Base-by-base conservation (phyloP, 2,113 vertebrate genomes). In the Spea bombifrons region DNA sequence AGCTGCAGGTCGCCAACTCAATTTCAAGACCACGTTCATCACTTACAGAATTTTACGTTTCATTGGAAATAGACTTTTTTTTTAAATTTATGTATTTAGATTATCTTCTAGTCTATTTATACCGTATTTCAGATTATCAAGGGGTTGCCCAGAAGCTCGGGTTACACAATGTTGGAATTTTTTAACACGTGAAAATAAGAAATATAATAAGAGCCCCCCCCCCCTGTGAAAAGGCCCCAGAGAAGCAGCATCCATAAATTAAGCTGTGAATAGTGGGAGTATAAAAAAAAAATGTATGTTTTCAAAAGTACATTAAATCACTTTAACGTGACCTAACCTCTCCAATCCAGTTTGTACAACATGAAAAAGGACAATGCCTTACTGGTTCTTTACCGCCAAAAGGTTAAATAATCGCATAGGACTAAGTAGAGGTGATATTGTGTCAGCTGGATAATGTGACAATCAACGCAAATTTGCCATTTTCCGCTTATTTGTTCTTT, bases 181-280 rank as follows among this genome's bases (percentile, higher is more conserved):
- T 44, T 43, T 76, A 68, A 66, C 44, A 53, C 55, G n/a, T 59
- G 66, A 76, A 69, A 53, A 55, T 47, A 59, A 59, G 75, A 76
- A 76, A 76, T 76, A 76, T 68, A 75, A 75, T 8, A 76, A 68
- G 75, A 66, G 55, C 45, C 30, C 30, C 30, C 30, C 30, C 30
- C 30, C 43, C 47, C 43, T 76, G n/a, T 59, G 75, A 50, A 61
- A 59, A 48, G 44, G 75, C 75, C 75, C 75, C 53, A 48, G 75
- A 76, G 75, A 76, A 57, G 66, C 45, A n/a, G n/a, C 75, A 30
- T 61, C 75, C 68, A 76, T 76, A 76, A 76, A 76, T 76, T 76
- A 75, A 30, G 17, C 65, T 13, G 4, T 3, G 74, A 76, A 67
- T 47, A 43, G 30, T 2, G 44, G 64, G 63, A 66, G 75, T 47